Conservation (phyloP, 1,140 invertebrate genomes). For the Aphis gossypii region DNA sequence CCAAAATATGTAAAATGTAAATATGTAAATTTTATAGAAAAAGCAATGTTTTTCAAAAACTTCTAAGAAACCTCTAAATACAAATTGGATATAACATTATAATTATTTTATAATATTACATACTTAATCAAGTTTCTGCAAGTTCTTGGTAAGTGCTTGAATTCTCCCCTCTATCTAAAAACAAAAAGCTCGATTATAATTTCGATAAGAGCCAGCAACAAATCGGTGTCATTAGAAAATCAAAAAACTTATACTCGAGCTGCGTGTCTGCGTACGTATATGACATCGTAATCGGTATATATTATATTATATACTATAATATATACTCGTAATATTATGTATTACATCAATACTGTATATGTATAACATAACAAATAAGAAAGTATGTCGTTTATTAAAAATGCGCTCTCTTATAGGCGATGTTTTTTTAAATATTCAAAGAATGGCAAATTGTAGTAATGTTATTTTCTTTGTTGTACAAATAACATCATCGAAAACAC, state of each 20-base stretch:
- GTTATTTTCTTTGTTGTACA: background rate
- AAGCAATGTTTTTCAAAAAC: background rate
- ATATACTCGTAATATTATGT: too few species aligned
- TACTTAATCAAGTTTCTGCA: background rate
- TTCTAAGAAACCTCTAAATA: background rate
- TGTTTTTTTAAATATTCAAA: background rate
- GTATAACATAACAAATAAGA: background rate
- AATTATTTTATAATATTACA: background rate
- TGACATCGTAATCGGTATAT: background rate
- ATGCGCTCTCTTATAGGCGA: background rate
- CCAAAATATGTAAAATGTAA: background rate
- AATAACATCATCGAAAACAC: background rate
- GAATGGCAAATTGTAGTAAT: background rate
- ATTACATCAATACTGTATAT: background rate
- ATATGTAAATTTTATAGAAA: background rate
- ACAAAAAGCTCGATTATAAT: background rate
- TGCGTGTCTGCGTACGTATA: background rate
- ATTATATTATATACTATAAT: too few species aligned
- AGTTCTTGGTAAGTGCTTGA: too few species aligned
- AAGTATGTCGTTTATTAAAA: conserved; percentile 5
- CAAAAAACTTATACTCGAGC: background rate
- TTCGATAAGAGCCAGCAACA: background rate
- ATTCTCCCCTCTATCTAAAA: too few species aligned
- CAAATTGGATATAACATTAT: background rate
- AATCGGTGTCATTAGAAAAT: background rate